phyloP scores from a whole-genome alignment of 1,140 invertebrate genomes.

The Panagrolaimus sp. region DNA sequence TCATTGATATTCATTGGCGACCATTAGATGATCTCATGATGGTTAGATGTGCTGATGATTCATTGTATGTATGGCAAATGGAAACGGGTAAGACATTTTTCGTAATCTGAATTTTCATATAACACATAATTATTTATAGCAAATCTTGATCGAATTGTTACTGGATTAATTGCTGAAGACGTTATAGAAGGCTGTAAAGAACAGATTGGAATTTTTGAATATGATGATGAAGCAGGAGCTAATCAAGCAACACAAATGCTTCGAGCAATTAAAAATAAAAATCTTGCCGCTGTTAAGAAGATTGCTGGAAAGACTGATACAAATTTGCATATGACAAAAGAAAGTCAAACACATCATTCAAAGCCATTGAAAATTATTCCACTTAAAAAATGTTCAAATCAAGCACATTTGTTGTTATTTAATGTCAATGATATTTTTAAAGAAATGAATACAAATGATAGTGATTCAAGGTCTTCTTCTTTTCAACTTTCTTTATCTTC shows the following conservation, averaged over 20 bases:
- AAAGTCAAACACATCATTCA: slow-evolving; percentile 59
- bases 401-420: slow-evolving; percentile 93
- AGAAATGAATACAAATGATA: slow-evolving; percentile 35
- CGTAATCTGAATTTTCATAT: slow-evolving; percentile 11
- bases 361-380: slow-evolving; percentile 84
- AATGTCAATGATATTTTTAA: slow-evolving; percentile 92
- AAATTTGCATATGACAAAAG: slow-evolving; percentile 15
- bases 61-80: slow-evolving; percentile 99
- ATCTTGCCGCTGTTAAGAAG: slow-evolving; percentile 59
- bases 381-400: slow-evolving; percentile 81
- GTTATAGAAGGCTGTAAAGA: slow-evolving; percentile 94
- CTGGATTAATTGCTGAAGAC: slow-evolving; percentile 89
- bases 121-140: slow-evolving; percentile 61
- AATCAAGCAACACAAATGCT: slow-evolving; percentile 75
- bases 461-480: slow-evolving; percentile 22
- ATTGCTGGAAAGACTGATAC: slow-evolving; percentile 64
- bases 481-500: slow-evolving; percentile 25
- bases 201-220: slow-evolving; percentile 64
- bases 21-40: slow-evolving; percentile 96
- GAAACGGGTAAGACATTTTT: slow-evolving; percentile 72
- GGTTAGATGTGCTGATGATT: slow-evolving; percentile 94
- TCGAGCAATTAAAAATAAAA: slow-evolving; percentile 60
- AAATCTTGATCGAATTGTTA: slow-evolving; percentile 86
- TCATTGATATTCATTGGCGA: slow-evolving; percentile 90
- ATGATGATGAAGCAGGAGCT: slow-evolving; percentile 67